A percentile compares a stretch with the other conserved stretches of the same genome.
Evolutionary conservation across 2,797 vertebrate species (phyloP).

Genomic region (Melanotaenia trifasciata): DNA sequence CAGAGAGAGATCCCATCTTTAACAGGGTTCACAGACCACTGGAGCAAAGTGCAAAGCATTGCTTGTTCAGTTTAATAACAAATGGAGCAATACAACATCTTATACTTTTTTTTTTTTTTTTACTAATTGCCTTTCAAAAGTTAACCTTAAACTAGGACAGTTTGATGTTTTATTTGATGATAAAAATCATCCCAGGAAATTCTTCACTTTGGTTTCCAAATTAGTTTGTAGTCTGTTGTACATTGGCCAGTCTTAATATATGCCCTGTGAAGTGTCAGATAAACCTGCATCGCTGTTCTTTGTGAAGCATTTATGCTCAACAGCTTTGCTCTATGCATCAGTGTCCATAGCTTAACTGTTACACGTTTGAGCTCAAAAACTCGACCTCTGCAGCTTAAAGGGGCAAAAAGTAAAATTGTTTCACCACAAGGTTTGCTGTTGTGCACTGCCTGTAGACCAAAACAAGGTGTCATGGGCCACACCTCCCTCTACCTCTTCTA

Average conservation of each 20-base stretch:
- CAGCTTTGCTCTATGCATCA: neutral
- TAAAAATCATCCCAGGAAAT: neutral
- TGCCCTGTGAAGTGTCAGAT: neutral
- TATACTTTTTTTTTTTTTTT: neutral
- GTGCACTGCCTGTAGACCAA: too few relatives aligned
- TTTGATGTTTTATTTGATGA: neutral
- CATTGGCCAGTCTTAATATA: neutral
- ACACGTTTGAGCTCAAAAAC: neutral
- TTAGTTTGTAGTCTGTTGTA: neutral
- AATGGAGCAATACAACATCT: constrained; percentile 1
- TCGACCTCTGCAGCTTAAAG: neutral
- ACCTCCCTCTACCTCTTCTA: too few relatives aligned
- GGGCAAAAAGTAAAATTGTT: too few relatives aligned
- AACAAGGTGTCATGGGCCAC: too few relatives aligned
- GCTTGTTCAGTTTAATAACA: constrained; percentile 8
- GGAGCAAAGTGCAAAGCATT: constrained; percentile 21
- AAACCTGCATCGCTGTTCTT: neutral
- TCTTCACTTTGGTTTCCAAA: neutral
- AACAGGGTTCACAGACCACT: constrained; percentile 29
- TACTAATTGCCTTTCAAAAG: neutral
- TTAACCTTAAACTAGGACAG: neutral
- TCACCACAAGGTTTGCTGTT: too few relatives aligned
- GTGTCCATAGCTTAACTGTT: neutral
- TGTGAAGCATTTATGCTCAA: neutral
- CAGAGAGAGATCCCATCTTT: constrained; percentile 36